These are phyloP conservation scores for Echeneis naucrates DNA, from an alignment of 2,797 vertebrate species.

Conservation along the genomic window DNA sequence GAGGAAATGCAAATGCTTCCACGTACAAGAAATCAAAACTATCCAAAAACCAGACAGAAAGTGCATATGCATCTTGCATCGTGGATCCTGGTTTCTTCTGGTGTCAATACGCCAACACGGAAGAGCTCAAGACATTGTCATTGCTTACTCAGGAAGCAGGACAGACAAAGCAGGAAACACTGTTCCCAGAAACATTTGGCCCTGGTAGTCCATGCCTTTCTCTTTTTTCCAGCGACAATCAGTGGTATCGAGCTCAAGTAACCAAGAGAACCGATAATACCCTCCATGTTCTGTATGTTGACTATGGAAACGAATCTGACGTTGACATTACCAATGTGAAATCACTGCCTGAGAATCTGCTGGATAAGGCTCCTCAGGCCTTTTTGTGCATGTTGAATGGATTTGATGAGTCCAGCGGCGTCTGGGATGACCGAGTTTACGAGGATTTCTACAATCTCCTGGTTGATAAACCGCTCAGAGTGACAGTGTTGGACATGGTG, in stretches of 20 bases:
- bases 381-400: conserved; percentile 89
- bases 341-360: conserved; percentile 78
- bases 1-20: conserved; percentile 4
- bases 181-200: conserved; percentile 53
- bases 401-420: conserved; percentile 80
- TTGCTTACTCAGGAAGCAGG: conserved; percentile 80
- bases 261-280: conserved; percentile 44
- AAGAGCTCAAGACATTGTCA: conserved; percentile 54
- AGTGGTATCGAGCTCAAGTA: conserved; percentile 88
- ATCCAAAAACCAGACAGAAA: conserved; percentile 61
- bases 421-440: conserved; percentile 82
- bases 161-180: conserved; percentile 39
- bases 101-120: conserved; percentile 82
- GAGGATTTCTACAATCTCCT: conserved; percentile 84
- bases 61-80: conserved; percentile 82
- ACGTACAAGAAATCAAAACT: conserved; percentile 61
- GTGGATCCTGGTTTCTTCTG: conserved; percentile 89
- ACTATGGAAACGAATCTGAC: conserved; percentile 89
- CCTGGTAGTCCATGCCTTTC: conserved; percentile 86
- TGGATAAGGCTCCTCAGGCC: conserved; percentile 83
- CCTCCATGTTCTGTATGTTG: conserved; percentile 83
- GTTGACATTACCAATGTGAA: conserved; percentile 75
- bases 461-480: conserved; percentile 81
- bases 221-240: conserved; percentile 83
- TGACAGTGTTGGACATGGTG: conserved; percentile 74